phyloP scores from a whole-genome alignment of 2,888 invertebrate genomes.

The Synergus japonicus region DNA sequence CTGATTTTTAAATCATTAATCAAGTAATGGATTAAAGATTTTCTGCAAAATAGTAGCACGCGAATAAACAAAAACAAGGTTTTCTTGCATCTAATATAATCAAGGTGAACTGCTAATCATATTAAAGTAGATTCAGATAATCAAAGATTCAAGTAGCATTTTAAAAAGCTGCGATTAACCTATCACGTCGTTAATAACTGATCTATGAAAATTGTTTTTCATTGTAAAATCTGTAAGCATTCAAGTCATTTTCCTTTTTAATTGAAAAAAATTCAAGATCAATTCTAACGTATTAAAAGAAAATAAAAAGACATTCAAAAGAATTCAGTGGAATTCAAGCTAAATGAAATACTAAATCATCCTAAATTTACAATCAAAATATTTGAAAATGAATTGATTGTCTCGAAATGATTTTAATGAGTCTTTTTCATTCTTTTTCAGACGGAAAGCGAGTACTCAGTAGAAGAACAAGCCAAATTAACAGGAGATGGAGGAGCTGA shows the following conservation, averaged over 20 bases:
- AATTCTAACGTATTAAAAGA: no score
- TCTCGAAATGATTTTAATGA: not conserved
- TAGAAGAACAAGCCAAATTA: conserved; percentile 89
- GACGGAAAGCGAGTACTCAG: conserved; percentile 93
- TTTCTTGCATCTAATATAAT: conserved; percentile 35
- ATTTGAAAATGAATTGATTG: not conserved
- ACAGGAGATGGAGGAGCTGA: conserved; percentile 84
- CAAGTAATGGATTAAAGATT: not conserved
- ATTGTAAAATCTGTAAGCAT: not conserved
- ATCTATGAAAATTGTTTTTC: not conserved
- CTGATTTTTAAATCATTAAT: not conserved
- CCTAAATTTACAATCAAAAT: not conserved
- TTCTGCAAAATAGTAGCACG: not conserved
- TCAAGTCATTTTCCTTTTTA: not conserved
- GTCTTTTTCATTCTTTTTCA: conserved; percentile 73
- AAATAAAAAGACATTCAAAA: no score
- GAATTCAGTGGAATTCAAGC: no score
- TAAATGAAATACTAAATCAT: no score
- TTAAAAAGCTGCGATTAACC: not conserved
- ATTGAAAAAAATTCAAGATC: no score
- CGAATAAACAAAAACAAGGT: conserved; percentile 26
- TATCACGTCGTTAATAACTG: not conserved
- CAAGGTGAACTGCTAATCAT: conserved; percentile 34
- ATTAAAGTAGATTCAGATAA: conserved; percentile 5
- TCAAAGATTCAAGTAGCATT: conserved; percentile 12